Conservation (phyloP, 2,888 invertebrate genomes). For the Meliscaeva auricollis region DNA sequence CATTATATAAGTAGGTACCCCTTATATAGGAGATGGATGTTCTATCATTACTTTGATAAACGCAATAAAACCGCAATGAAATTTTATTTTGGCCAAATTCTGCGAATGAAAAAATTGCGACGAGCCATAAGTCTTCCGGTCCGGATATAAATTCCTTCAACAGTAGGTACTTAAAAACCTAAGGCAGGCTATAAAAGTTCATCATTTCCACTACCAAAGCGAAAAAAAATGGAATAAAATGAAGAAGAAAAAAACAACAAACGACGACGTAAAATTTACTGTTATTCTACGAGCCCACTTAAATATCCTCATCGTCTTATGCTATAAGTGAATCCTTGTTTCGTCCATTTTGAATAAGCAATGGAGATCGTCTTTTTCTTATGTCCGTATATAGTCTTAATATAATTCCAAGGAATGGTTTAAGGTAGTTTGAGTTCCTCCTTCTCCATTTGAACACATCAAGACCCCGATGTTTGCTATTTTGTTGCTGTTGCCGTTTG, state of each 20-base stretch:
- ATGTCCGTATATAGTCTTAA: slow-evolving; percentile 37
- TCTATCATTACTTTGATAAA: slow-evolving; percentile 65
- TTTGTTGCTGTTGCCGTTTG: neutral
- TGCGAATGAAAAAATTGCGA: slow-evolving; percentile 48
- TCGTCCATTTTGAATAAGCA: slow-evolving; percentile 76
- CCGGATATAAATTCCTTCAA: slow-evolving; percentile 74
- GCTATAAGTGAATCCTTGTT: slow-evolving; percentile 75
- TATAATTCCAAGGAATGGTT: neutral
- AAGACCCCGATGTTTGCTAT: slow-evolving; percentile 18
- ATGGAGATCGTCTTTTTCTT: slow-evolving; percentile 69
- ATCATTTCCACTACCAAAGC: slow-evolving; percentile 58
- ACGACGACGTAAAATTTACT: slow-evolving; percentile 74
- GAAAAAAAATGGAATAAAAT: neutral
- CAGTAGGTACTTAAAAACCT: slow-evolving; percentile 73
- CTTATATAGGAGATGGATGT: slow-evolving; percentile 37
- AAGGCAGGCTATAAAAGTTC: slow-evolving; percentile 74
- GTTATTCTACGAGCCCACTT: slow-evolving; percentile 74
- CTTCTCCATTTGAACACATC: slow-evolving; percentile 27
- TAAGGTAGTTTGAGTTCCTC: neutral
- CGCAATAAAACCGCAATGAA: slow-evolving; percentile 80
- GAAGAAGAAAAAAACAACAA: slow-evolving; percentile 34
- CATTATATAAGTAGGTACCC: neutral
- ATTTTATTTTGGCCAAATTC: slow-evolving; percentile 77
- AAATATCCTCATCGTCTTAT: slow-evolving; percentile 74
- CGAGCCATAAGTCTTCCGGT: slow-evolving; percentile 73